phyloP scores from a whole-genome alignment of 2,113 vertebrate genomes.

The Labeo catla region DNA sequence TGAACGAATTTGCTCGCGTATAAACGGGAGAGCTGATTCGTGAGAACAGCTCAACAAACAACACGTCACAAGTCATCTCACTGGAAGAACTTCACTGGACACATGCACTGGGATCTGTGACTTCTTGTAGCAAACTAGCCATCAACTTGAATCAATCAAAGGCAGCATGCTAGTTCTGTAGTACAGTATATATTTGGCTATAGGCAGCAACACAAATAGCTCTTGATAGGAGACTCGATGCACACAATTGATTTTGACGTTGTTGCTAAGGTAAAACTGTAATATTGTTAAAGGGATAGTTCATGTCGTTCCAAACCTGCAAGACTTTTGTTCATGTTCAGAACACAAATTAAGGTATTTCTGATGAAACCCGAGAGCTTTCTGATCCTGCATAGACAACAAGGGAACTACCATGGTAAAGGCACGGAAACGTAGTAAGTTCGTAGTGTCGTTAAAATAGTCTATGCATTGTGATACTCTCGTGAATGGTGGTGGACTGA shows the following conservation, averaged over 20 bases:
- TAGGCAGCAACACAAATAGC: background rate
- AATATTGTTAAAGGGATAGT: background rate
- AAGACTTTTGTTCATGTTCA: no score
- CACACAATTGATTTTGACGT: background rate
- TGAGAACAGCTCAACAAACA: background rate
- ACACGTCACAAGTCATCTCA: background rate
- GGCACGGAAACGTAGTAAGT: no score
- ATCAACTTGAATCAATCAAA: conserved; percentile 6
- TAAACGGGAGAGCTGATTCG: background rate
- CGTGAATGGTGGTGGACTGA: no score
- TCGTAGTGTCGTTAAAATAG: no score
- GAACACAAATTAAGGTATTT: no score
- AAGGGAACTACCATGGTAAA: no score
- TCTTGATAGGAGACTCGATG: background rate
- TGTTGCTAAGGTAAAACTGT: background rate
- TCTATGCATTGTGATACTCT: no score
- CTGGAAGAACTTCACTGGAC: background rate
- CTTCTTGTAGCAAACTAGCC: background rate
- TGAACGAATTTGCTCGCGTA: background rate
- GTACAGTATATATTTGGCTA: background rate
- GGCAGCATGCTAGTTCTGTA: background rate
- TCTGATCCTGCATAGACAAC: no score
- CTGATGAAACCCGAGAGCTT: no score
- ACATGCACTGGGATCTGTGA: background rate
- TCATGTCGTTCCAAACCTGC: no score